phyloP scores from a whole-genome alignment of 2,797 vertebrate species.

The Parambassis ranga region DNA sequence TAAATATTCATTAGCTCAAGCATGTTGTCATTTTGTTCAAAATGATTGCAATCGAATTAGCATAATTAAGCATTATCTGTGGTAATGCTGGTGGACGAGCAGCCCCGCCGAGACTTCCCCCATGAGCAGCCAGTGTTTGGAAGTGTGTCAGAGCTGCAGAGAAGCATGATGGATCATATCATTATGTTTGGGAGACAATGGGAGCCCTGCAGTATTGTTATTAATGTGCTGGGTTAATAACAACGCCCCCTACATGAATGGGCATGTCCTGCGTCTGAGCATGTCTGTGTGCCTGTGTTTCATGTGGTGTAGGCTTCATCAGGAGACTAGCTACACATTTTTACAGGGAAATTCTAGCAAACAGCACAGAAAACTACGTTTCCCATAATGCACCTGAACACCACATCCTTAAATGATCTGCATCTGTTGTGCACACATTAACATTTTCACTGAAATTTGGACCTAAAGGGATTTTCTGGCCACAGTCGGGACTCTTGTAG shows the following conservation, averaged over 20 bases:
- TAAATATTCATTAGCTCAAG: constrained; percentile 70
- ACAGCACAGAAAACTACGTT: too few relatives aligned
- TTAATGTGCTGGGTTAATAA: constrained; percentile 66
- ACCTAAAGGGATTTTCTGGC: too few relatives aligned
- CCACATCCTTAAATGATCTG: too few relatives aligned
- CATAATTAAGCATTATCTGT: constrained; percentile 77
- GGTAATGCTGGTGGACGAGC: constrained; percentile 51
- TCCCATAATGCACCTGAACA: too few relatives aligned
- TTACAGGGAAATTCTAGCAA: too few relatives aligned
- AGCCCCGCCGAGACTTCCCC: constrained; percentile 35
- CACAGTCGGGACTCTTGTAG: too few relatives aligned
- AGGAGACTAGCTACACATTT: too few relatives aligned
- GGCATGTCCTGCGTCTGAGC: constrained; percentile 40
- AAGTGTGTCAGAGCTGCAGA: constrained; percentile 54
- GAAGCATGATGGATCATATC: constrained; percentile 70
- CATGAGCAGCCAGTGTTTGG: constrained; percentile 43
- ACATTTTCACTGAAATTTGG: too few relatives aligned
- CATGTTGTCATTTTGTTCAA: constrained; percentile 64
- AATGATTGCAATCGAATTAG: constrained; percentile 68
- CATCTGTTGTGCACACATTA: too few relatives aligned
- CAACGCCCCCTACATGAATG: constrained; percentile 42
- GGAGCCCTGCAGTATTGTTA: constrained; percentile 63
- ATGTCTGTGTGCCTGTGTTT: too few relatives aligned
- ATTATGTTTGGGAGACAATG: constrained; percentile 67
- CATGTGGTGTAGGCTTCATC: too few relatives aligned